phyloP scores from a whole-genome alignment of 2,113 vertebrate species.

The Centropus bengalensis region DNA sequence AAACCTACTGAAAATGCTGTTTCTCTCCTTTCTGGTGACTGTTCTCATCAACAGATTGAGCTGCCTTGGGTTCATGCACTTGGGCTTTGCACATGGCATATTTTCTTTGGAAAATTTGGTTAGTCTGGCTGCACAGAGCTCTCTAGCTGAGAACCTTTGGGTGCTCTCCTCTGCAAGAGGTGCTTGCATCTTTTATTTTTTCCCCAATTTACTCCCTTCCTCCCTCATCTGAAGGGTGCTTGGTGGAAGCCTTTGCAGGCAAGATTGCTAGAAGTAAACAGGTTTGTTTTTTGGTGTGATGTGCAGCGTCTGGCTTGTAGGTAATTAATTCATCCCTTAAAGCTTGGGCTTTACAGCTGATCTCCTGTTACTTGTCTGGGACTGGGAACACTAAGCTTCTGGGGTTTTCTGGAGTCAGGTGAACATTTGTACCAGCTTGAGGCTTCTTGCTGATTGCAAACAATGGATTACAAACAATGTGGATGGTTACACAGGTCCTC shows the following conservation, averaged over 20 bases:
- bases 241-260: background rate
- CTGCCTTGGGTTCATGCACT: accelerated
- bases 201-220: background rate
- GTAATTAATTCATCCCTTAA: background rate
- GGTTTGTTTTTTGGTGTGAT: background rate
- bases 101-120: background rate
- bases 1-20: background rate
- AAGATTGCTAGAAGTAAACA: background rate
- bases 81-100: background rate
- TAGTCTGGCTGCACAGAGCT: background rate
- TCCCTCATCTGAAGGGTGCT: background rate
- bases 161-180: background rate
- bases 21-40: background rate
- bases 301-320: background rate
- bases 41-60: background rate
- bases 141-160: too few species aligned
- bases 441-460: background rate
- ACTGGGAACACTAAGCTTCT: background rate
- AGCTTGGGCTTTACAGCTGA: background rate
- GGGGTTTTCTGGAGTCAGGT: background rate
- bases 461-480: too few species aligned
- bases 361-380: accelerated
- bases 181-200: background rate
- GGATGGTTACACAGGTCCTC: background rate
- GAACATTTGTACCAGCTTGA: accelerated